Base-by-base conservation (phyloP, 2,797 vertebrate species). In the Squalus acanthias region DNA sequence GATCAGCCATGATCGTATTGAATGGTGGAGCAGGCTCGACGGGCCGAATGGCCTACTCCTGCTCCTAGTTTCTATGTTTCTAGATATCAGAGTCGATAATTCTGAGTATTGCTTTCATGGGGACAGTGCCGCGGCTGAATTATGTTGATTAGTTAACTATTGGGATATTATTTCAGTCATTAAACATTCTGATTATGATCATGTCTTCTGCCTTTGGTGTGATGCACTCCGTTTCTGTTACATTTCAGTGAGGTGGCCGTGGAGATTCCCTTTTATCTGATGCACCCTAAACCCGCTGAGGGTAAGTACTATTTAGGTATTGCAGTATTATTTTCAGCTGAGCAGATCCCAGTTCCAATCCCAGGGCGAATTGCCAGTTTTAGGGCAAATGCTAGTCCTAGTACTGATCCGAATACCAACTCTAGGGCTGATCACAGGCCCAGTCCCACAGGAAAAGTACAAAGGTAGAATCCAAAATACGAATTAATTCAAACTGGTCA, bases 211-310 rank as follows among this genome's bases (percentile, higher is more conserved):
- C n/a, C 46, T 85, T 93, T 39, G 0, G 39, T 46, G 20, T 93
- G 22, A 69, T 91, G 53, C 26, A 60, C 17, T 93, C 63, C 22
- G 33, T 93, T 93, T 93, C 85, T 96, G 79, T 46, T 79, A 10
- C 10, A 17, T 93, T 3, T 7, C 98, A 99, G 99, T 0, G 99
- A 99, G 0, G 98, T 99, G 33, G 98, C 98, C 0, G 98, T 99
- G 1, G 99, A 99, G 96, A 98, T 99, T 65, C 99, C 99, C 0
- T 99, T 99, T 97, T 99, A 98, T 0, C 97, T 99, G 96, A 99
- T 99, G 99, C 98, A 99, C 96, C 98, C 99, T 7, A 99, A 99
- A 97, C 99, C 99, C 24, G 96, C 97, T 85, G 99, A 99, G 95
- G 99, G 91, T 93, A 46, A 93, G 63, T 93, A 67, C 6, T 9